These are phyloP conservation scores for Peromyscus leucopus DNA, from an alignment of 2,113 vertebrate species.

Conservation along the genomic window DNA sequence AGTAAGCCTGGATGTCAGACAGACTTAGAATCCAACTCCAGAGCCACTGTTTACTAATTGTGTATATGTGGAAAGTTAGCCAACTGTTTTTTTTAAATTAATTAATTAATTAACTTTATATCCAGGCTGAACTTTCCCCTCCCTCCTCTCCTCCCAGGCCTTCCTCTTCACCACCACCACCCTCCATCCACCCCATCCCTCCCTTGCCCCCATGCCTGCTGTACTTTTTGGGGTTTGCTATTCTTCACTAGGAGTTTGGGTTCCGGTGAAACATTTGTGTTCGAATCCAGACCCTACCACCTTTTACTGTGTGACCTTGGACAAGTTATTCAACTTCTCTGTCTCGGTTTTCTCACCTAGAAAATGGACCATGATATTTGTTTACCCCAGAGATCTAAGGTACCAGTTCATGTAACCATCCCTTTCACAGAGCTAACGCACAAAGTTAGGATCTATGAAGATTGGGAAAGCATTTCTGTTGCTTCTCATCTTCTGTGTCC, in stretches of 20 bases:
- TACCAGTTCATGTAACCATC: background rate
- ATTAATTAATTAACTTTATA: background rate
- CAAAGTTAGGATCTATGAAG: background rate
- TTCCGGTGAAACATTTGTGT: background rate
- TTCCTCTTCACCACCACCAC: background rate
- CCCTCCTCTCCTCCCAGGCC: background rate
- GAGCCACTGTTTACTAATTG: background rate
- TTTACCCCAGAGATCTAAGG: background rate
- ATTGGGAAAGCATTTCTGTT: background rate
- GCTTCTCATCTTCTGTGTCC: conserved; percentile 16
- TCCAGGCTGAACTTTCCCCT: background rate
- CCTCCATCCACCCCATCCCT: background rate
- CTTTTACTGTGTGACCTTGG: background rate
- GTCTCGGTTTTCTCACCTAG: background rate
- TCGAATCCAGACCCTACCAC: background rate
- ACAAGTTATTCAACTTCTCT: background rate
- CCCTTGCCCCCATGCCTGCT: background rate
- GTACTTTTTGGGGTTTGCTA: background rate
- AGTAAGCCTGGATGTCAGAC: background rate
- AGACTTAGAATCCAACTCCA: background rate
- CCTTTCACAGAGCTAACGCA: background rate
- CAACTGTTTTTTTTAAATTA: background rate
- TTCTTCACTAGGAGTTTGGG: background rate
- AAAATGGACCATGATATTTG: conserved; percentile 16
- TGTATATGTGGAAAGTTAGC: background rate